These are phyloP conservation scores for Tautogolabrus adspersus DNA, from an alignment of 2,113 vertebrate genomes.

Conservation along the genomic window DNA sequence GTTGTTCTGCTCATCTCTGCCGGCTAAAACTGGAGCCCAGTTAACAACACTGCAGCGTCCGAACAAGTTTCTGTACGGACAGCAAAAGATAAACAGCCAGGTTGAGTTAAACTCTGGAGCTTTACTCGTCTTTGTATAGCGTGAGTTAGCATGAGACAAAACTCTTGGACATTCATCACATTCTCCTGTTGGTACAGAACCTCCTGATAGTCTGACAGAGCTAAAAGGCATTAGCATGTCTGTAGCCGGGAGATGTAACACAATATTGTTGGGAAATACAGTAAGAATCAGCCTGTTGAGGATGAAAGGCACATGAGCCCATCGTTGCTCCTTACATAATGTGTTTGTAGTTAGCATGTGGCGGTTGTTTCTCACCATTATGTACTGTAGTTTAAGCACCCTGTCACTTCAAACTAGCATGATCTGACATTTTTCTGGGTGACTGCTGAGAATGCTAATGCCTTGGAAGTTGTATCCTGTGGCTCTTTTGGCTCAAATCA, in stretches of 20 bases:
- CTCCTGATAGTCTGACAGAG: conserved; percentile 43
- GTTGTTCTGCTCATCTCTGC: not conserved
- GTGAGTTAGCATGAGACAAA: not conserved
- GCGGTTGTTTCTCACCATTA: conserved; percentile 83
- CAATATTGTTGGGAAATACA: conserved; percentile 77
- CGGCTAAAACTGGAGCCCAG: not conserved
- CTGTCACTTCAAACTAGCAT: conserved; percentile 87
- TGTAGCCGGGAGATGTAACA: conserved; percentile 65
- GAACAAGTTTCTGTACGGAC: not conserved
- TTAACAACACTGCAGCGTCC: not conserved
- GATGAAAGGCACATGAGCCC: conserved; percentile 64
- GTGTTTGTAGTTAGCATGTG: conserved; percentile 83
- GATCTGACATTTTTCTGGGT: conserved; percentile 82
- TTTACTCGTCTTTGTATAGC: not conserved
- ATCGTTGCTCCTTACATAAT: conserved; percentile 66
- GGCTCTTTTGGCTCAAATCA: conserved; percentile 87
- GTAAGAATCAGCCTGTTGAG: conserved; percentile 71
- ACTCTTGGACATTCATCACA: conserved; percentile 7
- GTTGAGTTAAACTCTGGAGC: not conserved
- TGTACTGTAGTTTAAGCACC: conserved; percentile 83
- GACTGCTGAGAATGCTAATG: conserved; percentile 85
- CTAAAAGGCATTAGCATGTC: conserved; percentile 48
- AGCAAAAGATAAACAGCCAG: not conserved
- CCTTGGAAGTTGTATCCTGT: conserved; percentile 83
- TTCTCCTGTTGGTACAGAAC: conserved; percentile 31